Evolutionary conservation across 2,113 vertebrate species (phyloP).

Genomic region (Melanerpes formicivorus): DNA sequence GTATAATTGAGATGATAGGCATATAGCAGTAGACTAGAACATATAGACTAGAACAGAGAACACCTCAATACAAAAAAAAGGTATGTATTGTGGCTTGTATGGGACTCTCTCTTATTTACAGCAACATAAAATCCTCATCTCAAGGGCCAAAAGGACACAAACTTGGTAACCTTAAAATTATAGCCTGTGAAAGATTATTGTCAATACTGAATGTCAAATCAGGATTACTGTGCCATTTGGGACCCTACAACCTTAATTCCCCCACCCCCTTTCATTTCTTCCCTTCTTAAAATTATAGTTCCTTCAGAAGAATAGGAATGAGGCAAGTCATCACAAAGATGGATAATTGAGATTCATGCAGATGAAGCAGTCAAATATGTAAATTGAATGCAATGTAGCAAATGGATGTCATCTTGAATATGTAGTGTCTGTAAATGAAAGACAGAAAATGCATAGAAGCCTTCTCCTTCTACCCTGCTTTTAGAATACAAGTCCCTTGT

Average conservation of each 20-base stretch:
- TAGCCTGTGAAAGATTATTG: background rate
- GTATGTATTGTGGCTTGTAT: fast-evolving
- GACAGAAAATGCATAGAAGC: background rate
- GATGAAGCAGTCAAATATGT: slow-evolving; percentile 35
- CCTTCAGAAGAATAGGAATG: background rate
- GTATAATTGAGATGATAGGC: background rate
- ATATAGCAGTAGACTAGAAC: background rate
- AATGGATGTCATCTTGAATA: background rate
- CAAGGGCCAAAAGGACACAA: background rate
- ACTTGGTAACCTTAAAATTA: background rate
- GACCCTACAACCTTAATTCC: background rate
- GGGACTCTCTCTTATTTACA: background rate
- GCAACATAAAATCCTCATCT: background rate
- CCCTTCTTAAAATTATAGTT: background rate
- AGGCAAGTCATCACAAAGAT: background rate
- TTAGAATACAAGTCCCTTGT: slow-evolving; percentile 18
- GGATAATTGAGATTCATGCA: slow-evolving; percentile 26
- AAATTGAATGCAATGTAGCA: slow-evolving; percentile 32
- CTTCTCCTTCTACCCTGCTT: background rate
- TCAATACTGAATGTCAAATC: background rate
- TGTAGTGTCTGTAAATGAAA: background rate
- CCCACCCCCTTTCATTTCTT: background rate
- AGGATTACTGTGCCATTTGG: background rate
- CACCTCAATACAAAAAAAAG: background rate
- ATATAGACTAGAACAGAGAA: background rate